Conservation (phyloP, 1,140 invertebrate genomes). For the Bombus impatiens region DNA sequence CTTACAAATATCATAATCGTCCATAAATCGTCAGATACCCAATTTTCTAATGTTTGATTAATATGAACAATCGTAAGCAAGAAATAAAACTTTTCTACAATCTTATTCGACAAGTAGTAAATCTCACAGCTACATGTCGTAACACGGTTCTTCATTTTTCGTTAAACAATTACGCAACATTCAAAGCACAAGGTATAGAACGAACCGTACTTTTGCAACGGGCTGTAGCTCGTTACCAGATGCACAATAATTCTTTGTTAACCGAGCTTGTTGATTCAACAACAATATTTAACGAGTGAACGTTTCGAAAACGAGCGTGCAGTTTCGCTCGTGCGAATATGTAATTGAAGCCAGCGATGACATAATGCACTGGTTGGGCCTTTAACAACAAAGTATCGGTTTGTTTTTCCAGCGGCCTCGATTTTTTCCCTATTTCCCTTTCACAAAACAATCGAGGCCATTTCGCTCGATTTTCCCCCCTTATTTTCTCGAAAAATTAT, state of each 20-base stretch:
- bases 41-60: background rate
- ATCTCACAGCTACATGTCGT: too few relatives aligned
- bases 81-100: background rate
- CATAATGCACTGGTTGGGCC: background rate
- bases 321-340: conserved; percentile 11
- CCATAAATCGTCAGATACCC: background rate
- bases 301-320: conserved; percentile 28
- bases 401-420: background rate
- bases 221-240: background rate
- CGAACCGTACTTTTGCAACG: background rate
- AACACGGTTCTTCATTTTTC: background rate
- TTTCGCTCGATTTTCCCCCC: background rate
- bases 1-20: background rate
- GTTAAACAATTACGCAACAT: background rate
- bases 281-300: conserved; percentile 13
- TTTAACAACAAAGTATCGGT: conserved; percentile 15
- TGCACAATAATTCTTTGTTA: background rate
- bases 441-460: background rate
- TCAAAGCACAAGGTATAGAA: background rate
- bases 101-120: background rate
- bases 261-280: background rate
- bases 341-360: conserved; percentile 6
- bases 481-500: background rate
- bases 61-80: background rate
- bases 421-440: conserved; percentile 10